phyloP scores from a whole-genome alignment of 2,888 invertebrate genomes.

The Apamea anceps region DNA sequence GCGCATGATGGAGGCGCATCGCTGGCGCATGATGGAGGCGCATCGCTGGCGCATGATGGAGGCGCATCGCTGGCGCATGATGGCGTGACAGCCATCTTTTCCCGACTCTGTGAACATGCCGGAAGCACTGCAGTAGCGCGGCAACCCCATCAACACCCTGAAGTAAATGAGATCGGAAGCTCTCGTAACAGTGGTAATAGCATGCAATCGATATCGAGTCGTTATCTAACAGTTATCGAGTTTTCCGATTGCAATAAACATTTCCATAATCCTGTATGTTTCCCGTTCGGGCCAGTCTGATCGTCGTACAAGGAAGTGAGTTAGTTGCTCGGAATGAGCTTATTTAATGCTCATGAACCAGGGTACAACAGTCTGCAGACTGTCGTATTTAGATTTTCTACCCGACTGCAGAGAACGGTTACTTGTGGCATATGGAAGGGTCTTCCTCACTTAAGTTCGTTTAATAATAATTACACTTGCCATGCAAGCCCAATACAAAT shows the following conservation, averaged over 20 bases:
- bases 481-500: neutral
- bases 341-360: conserved; percentile 20
- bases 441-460: no score
- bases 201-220: conserved; percentile 1
- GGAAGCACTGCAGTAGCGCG: neutral
- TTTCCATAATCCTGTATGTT: conserved; percentile 47
- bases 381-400: neutral
- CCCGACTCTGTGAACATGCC: neutral
- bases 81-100: no score
- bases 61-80: neutral
- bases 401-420: no score
- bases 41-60: neutral
- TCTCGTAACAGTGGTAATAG: neutral
- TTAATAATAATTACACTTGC: no score
- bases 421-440: no score
- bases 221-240: conserved; percentile 48
- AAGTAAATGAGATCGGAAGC: conserved; percentile 36
- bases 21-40: neutral
- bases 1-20: neutral
- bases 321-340: neutral
- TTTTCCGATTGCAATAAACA: conserved; percentile 56
- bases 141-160: neutral
- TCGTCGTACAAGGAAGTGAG: conserved; percentile 36
- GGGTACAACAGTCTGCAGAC: conserved; percentile 16
- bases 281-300: conserved; percentile 36